Base-by-base conservation (phyloP, 2,113 vertebrate species). In the Chascanopsetta lugubris region DNA sequence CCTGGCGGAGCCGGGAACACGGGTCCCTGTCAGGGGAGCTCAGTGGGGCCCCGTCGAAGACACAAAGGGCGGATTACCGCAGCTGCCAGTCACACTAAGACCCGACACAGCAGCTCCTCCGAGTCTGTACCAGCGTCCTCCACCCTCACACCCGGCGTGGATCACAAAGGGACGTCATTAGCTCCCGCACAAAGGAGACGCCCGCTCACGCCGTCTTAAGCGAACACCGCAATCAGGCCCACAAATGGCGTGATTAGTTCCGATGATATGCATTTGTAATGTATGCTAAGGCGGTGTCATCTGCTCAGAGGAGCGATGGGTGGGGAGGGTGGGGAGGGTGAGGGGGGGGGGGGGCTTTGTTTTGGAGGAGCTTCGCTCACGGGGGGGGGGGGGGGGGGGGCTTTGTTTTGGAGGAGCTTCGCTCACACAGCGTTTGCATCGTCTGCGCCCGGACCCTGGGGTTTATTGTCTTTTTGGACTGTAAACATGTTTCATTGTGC, bases 81-180 rank as follows among this genome's bases (percentile, higher is more conserved):
- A 92, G 92, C 92, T 93, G 92, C 90, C 92, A 93, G 88, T 93
- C 93, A 92, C 77, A 82, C 88, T 93, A 93, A 93, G 86, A 92
- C 91, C 87, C 87, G n/a, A 86, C 85, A 85, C 83, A 87, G 87
- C 85, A 69, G 85, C 90, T 85, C 79, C 62, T 81, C 69, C 55
- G 73, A 88, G 86, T 91, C 87, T 85, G 86, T 83, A 84, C 67
- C 83, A 84, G 86, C 85, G 86, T 93, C 90, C 86, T 91, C 86
- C 87, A 81, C 88, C 90, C 86, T 82, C 83, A 58, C 80, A 81
- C 82, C 83, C 82, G 71, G 61, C 63, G 34, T 61, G 70, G 42
- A 67, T 79, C 84, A 89, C 85, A 91, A 91, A 91, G 84, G 84
- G 86, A 91, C 88, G 81, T 92, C 91, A 93, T 93, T 93, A 93